Conservation (phyloP, 2,888 invertebrate species). For the Cryptocephalus moraei region DNA sequence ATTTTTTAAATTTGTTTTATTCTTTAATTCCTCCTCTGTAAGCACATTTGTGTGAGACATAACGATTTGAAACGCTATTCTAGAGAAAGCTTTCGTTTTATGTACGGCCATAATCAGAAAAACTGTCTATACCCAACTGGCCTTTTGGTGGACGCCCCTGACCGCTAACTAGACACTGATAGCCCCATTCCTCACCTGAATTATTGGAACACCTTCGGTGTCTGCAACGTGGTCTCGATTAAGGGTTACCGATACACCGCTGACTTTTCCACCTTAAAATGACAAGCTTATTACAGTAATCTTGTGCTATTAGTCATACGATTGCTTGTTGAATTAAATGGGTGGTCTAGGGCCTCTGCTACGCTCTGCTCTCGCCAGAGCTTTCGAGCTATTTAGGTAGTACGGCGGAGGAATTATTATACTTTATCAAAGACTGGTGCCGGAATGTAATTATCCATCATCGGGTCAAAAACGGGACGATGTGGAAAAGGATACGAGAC, state of each 20-base stretch:
- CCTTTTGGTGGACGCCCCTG: constrained; percentile 15
- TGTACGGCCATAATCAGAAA: too few relatives aligned
- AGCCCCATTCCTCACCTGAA: constrained; percentile 18
- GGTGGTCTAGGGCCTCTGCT: constrained; percentile 23
- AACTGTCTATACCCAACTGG: too few relatives aligned
- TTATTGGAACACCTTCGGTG: constrained; percentile 30
- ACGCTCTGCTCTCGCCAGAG: too few relatives aligned
- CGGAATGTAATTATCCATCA: background rate
- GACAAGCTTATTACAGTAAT: constrained; percentile 35
- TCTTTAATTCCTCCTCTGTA: too few relatives aligned
- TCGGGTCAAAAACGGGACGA: too few relatives aligned
- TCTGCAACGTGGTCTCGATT: constrained; percentile 30
- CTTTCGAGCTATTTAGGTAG: too few relatives aligned
- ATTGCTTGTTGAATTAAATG: constrained; percentile 28
- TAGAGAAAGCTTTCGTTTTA: too few relatives aligned
- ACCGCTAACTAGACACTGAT: constrained; percentile 29
- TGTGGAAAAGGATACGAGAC: too few relatives aligned
- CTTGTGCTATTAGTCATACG: constrained; percentile 33
- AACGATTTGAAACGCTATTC: too few relatives aligned
- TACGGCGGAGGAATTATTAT: too few relatives aligned
- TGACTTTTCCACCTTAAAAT: constrained; percentile 23
- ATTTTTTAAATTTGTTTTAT: too few relatives aligned
- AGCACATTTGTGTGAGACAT: too few relatives aligned
- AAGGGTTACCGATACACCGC: constrained; percentile 27
- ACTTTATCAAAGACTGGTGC: background rate